Conservation (phyloP, 1,140 invertebrate genomes). For the Bombus pyrosoma region DNA sequence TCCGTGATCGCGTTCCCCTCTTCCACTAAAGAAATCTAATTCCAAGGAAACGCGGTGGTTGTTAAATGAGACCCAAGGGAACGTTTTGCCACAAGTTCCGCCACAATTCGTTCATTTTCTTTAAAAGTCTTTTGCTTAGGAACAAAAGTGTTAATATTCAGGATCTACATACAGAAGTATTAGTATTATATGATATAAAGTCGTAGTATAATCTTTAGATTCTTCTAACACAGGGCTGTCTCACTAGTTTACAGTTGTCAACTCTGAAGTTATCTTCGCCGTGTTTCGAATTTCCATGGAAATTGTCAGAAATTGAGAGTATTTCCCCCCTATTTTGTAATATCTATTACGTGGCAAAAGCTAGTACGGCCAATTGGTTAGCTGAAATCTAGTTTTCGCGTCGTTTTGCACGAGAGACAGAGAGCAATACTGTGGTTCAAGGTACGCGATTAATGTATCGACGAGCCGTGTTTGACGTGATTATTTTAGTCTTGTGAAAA, state of each 20-base stretch:
- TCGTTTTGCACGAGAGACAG: background rate
- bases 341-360: no score
- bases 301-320: no score
- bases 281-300: no score
- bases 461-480: conserved; percentile 2
- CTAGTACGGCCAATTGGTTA: no score
- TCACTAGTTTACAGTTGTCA: no score
- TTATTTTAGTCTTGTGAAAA: conserved; percentile 23
- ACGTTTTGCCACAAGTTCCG: background rate
- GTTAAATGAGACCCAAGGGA: background rate
- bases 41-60: background rate
- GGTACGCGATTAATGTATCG: conserved; percentile 5
- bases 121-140: background rate
- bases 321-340: no score
- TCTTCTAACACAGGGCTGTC: no score
- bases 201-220: no score
- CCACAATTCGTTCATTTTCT: background rate
- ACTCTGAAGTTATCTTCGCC: no score
- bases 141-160: background rate
- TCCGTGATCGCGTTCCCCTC: background rate
- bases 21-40: background rate
- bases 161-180: no score
- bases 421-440: background rate
- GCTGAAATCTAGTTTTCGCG: background rate
- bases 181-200: no score